A percentile compares a stretch with the other conserved stretches of the same genome.
These are phyloP conservation scores for Falco novaeseelandiae DNA, from an alignment of 2,797 vertebrate genomes.

Conservation along the genomic window DNA sequence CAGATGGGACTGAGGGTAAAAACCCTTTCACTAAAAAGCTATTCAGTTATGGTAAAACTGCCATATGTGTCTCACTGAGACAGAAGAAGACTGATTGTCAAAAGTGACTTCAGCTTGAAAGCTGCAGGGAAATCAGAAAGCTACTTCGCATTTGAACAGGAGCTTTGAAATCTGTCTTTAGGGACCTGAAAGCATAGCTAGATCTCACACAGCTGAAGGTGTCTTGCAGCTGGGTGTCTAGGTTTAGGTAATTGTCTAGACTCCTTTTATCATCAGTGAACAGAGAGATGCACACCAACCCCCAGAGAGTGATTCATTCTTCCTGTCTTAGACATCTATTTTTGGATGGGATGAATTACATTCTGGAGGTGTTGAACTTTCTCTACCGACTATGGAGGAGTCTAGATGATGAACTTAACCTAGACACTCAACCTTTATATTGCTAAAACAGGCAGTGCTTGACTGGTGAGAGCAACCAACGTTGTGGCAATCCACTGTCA, in stretches of 20 bases:
- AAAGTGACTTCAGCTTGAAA: slow-evolving; percentile 47
- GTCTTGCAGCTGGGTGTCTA: slow-evolving; percentile 64
- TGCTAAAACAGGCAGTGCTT: not conserved
- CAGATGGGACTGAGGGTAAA: slow-evolving; percentile 42
- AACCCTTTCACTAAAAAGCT: slow-evolving; percentile 51
- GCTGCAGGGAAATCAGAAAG: slow-evolving; percentile 50
- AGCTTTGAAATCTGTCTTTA: slow-evolving; percentile 38
- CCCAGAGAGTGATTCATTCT: slow-evolving; percentile 69
- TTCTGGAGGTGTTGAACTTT: slow-evolving; percentile 65
- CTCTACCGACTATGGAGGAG: slow-evolving; percentile 14
- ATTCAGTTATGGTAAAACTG: slow-evolving; percentile 47
- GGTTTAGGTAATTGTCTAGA: slow-evolving; percentile 70
- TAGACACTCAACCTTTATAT: not conserved
- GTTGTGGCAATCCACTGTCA: not conserved
- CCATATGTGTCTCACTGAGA: slow-evolving; percentile 37
- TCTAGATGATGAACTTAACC: slow-evolving; percentile 50
- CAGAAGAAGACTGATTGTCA: slow-evolving; percentile 34
- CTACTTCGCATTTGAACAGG: slow-evolving; percentile 19
- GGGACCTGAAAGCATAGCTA: slow-evolving; percentile 37
- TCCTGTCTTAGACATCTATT: slow-evolving; percentile 62
- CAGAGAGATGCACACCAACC: slow-evolving; percentile 40
- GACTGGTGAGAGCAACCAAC: not conserved
- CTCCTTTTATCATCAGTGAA: slow-evolving; percentile 67
- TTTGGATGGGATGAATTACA: slow-evolving; percentile 62
- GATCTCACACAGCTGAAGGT: slow-evolving; percentile 41